Evolutionary conservation across 2,113 vertebrate genomes (phyloP).

Genomic region (Accipiter virgatus): DNA sequence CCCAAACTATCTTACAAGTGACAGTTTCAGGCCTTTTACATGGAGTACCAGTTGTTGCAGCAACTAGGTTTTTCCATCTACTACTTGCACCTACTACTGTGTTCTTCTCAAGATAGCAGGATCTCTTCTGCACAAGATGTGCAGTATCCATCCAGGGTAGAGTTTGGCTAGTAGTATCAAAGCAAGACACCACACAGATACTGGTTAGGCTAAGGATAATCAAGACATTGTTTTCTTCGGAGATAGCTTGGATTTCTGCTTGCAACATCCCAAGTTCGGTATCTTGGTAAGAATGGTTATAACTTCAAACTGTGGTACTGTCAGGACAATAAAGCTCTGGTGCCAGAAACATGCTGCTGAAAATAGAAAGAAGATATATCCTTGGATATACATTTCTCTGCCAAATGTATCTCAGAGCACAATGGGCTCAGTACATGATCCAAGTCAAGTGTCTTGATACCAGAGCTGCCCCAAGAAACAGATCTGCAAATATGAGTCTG

Average conservation of each 20-base stretch:
- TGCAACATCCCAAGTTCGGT: neutral
- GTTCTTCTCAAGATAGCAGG: neutral
- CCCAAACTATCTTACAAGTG: neutral
- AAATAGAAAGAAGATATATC: neutral
- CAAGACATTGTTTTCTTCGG: neutral
- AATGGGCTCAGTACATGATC: neutral
- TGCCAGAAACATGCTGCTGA: neutral
- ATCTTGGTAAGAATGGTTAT: neutral
- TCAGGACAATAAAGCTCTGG: neutral
- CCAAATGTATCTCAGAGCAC: neutral
- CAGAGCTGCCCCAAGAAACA: neutral
- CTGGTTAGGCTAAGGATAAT: neutral
- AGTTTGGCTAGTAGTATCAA: neutral
- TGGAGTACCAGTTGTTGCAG: neutral
- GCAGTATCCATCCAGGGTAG: neutral
- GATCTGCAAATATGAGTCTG: neutral
- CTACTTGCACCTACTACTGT: neutral
- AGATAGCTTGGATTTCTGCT: neutral
- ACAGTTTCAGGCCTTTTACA: neutral
- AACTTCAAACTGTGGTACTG: neutral
- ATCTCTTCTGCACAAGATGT: neutral
- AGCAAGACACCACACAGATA: neutral
- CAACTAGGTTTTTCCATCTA: neutral
- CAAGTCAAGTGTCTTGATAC: neutral
- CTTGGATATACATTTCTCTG: neutral